Evolutionary conservation across 2,888 invertebrate genomes (phyloP), one percentile per base, ranked within the genome.

Genomic region (Campaea margaritaria): DNA sequence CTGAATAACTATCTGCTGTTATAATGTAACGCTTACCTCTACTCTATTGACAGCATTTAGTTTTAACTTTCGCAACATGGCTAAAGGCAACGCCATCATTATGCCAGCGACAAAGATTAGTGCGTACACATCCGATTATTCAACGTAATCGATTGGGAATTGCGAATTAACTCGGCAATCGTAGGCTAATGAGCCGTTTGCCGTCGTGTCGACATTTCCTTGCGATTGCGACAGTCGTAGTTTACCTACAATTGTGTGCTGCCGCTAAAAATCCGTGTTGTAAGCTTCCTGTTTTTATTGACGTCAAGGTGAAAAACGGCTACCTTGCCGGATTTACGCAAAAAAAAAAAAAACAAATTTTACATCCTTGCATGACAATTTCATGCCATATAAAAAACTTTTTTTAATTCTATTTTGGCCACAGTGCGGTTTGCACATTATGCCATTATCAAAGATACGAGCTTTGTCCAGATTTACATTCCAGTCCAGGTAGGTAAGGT

Each of bases 171-270:
- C 38, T 13, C 31, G 13, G 58, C 46, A 47, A 55, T 56, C 42
- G 42, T 27, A 31, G 16, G 21, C n/a, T 52, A 48, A 58, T 48
- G 50, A 50, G 47, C 14, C 16, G 48, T 27, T 9, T 39, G 34
- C 34, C 21, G 43, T 43, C 9, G 13, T 58, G 58, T 48, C 58
- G 52, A 58, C 58, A 58, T 21, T 58, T 58, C 58, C 58, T 48
- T 14, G 14, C 46, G 10, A 36, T 58, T 58, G 52, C 52, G 16
- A 52, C 51, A 50, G 48, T 48, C n/a, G 12, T 15, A 12, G 47
- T 47, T 13, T 48, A 31, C 38, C 4, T 39, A 31, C 14, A 12
- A 7, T 0, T 34, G n/a, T 36, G 36, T 34, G 36, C 4, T 15
- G 12, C 38, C 11, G 21, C 12, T 38, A 43, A 14, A 43, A 38